Evolutionary conservation across 1,140 invertebrate genomes (phyloP), one percentile per base, ranked within the genome.

Genomic region (Lordiphosa stackelbergi): DNA sequence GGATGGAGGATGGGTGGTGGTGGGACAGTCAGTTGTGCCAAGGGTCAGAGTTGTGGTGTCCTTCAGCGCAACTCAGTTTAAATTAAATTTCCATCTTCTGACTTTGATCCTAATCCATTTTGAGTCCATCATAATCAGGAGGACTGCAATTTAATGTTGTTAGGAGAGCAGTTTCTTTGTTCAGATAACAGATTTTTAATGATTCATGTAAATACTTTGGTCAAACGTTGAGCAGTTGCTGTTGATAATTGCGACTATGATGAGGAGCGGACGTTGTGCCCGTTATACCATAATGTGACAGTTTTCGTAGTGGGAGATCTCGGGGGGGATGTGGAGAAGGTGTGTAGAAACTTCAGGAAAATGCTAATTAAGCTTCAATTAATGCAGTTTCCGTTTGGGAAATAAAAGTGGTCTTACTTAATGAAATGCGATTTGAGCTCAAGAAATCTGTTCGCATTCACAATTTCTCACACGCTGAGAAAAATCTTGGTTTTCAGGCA

Each of bases 91-190:
- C 42, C 57, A 53, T 66, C 66, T 62, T 45, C 57, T 69, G 65
- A 69, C 66, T 69, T 60, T 45, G 36, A 7, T 55, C 35, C 62
- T 69, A 69, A 69, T 69, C 65, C 65, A 69, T 69, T 69, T 69
- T 51, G 63, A 56, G 65, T 43, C 55, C 53, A 22, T 42, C 24
- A 57, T 63, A 75, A 81, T 81, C 75, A 79, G 75, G 75, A 81
- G 83, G 71, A 81, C 42, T 62, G 77, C 72, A 81, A 81, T 83
- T 78, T 73, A 37, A 64, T 69, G 60, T 53, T 75, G 56, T n/a
- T n/a, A n/a, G n/a, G n/a, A n/a, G n/a, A n/a, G n/a, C n/a, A n/a
- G n/a, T n/a, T n/a, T n/a, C n/a, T n/a, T 16, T 16, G 16, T 16
- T 16, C 16, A 16, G 16, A 16, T 16, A 16, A 16, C 16, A 16